These are phyloP conservation scores for Drosophila pruinosa DNA, from an alignment of 1,140 invertebrate species.

Conservation along the genomic window DNA sequence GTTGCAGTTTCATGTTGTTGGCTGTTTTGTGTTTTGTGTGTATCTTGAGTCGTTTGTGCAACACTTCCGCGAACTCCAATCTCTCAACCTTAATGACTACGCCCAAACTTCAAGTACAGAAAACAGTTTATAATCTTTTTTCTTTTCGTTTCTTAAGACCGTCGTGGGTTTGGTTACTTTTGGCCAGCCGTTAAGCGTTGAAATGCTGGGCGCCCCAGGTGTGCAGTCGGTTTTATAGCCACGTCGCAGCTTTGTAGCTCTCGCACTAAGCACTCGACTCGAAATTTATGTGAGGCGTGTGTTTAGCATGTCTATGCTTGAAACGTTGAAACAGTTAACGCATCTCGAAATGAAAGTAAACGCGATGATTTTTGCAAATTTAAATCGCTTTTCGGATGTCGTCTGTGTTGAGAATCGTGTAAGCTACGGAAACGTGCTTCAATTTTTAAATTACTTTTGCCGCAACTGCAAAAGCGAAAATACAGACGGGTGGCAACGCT, in stretches of 20 bases:
- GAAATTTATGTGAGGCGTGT: constrained; percentile 73
- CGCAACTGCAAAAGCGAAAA: constrained; percentile 23
- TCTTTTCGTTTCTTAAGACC: constrained; percentile 19
- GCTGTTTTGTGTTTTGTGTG: neutral
- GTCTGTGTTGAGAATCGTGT: constrained; percentile 59
- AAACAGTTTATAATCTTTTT: constrained; percentile 1
- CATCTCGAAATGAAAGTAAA: constrained; percentile 77
- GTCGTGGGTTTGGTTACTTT: constrained; percentile 27
- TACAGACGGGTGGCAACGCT: constrained; percentile 44
- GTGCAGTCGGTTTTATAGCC: constrained; percentile 66
- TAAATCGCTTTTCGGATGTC: constrained; percentile 32
- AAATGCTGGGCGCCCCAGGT: constrained; percentile 70
- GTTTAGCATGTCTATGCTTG: constrained; percentile 41
- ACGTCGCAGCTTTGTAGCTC: constrained; percentile 31
- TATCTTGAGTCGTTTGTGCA: constrained; percentile 16
- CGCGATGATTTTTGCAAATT: constrained; percentile 56
- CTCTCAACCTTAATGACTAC: constrained; percentile 16
- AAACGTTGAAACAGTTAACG: constrained; percentile 41
- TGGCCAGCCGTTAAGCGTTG: constrained; percentile 54
- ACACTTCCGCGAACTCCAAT: constrained; percentile 41
- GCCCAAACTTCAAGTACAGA: constrained; percentile 21
- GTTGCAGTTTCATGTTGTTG: constrained; percentile 57
- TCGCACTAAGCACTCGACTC: constrained; percentile 20
- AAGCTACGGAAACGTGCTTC: constrained; percentile 54
- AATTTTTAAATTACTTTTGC: constrained; percentile 69